Evolutionary conservation across 2,888 invertebrate species (phyloP).

Genomic region (Hypena proboscidalis): DNA sequence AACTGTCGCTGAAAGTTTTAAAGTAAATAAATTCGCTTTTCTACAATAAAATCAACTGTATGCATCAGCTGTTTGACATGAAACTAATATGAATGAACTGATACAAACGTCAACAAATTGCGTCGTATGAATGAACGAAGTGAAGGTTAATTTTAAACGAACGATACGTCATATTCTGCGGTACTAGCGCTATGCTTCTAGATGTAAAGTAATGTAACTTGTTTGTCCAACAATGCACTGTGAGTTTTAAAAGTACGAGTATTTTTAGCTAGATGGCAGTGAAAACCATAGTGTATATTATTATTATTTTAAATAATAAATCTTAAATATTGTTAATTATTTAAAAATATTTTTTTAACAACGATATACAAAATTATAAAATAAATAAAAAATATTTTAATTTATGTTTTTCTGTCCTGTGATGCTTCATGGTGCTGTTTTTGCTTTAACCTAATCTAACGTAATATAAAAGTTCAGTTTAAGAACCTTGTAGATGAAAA

Average conservation of each 20-base stretch:
- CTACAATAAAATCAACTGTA: conserved; percentile 11
- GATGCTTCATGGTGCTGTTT: too few species aligned
- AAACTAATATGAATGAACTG: conserved; percentile 6
- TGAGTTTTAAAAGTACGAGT: background rate
- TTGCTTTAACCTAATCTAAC: too few species aligned
- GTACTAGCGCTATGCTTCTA: conserved; percentile 15
- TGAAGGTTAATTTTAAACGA: conserved; percentile 4
- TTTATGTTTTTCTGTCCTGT: too few species aligned
- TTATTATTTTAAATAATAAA: too few species aligned
- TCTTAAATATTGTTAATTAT: too few species aligned
- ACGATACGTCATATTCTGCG: too few species aligned
- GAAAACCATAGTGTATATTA: too few species aligned
- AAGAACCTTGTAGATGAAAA: too few species aligned
- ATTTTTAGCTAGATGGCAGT: conserved; percentile 19
- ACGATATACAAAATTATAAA: too few species aligned
- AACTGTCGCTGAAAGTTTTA: background rate
- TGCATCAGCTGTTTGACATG: conserved; percentile 41
- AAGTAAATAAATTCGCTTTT: background rate
- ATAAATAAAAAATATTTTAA: too few species aligned
- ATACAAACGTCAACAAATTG: conserved; percentile 1
- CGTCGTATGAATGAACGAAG: conserved; percentile 6
- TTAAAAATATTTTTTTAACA: too few species aligned
- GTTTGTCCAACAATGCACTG: background rate
- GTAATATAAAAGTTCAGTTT: too few species aligned
- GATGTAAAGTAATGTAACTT: background rate